phyloP scores from a whole-genome alignment of 2,113 vertebrate species.

The Phasianus colchicus region DNA sequence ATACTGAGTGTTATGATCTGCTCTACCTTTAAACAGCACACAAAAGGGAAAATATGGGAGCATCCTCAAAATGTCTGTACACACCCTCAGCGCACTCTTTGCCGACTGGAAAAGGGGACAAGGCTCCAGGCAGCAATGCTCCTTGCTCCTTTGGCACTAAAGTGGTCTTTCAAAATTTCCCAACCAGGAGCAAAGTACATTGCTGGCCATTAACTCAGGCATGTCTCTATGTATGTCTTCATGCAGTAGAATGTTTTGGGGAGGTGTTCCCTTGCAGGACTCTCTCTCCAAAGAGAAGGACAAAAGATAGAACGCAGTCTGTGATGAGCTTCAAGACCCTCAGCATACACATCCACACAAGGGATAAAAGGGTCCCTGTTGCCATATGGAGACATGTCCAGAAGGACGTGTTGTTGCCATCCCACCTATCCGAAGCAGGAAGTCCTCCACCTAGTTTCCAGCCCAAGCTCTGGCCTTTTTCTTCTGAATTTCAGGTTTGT shows the following conservation, averaged over 20 bases:
- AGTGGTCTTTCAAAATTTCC: background rate
- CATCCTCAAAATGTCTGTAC: background rate
- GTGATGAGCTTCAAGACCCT: background rate
- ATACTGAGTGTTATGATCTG: background rate
- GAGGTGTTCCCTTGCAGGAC: background rate
- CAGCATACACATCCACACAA: background rate
- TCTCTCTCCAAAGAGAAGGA: background rate
- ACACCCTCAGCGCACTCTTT: background rate
- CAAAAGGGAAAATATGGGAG: background rate
- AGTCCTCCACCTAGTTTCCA: background rate
- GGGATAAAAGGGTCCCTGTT: background rate
- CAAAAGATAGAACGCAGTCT: background rate
- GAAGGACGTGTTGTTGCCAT: background rate
- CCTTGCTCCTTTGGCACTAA: background rate
- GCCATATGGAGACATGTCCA: background rate
- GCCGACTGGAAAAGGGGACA: rapidly evolving
- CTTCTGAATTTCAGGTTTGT: background rate
- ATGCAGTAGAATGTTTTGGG: background rate
- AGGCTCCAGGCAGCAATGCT: background rate
- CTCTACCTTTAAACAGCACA: background rate
- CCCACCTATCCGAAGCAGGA: background rate
- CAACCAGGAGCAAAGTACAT: background rate
- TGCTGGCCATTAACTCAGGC: rapidly evolving
- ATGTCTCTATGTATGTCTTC: background rate
- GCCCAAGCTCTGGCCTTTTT: background rate